phyloP scores from a whole-genome alignment of 2,797 vertebrate genomes.

The Bucorvus abyssinicus region DNA sequence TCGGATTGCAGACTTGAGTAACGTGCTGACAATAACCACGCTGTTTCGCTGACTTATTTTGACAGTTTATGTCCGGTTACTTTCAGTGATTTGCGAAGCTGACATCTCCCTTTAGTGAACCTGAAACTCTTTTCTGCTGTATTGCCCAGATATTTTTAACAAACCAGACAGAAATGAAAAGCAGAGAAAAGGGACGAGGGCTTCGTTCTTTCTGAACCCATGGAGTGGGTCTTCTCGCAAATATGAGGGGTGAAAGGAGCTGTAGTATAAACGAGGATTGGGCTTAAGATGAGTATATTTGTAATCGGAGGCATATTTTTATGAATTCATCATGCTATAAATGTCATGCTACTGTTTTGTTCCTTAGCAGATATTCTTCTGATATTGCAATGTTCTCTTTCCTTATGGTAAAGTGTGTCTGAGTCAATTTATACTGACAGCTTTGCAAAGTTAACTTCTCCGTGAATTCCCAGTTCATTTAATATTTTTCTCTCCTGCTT shows the following conservation, averaged over 20 bases:
- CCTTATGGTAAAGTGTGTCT: background rate
- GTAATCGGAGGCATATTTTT: background rate
- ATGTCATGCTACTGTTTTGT: background rate
- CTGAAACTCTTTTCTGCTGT: conserved; percentile 47
- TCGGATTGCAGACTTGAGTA: background rate
- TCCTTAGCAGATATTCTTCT: background rate
- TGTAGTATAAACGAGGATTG: background rate
- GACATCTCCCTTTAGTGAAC: conserved; percentile 58
- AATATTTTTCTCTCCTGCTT: conserved; percentile 42
- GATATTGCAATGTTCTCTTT: background rate
- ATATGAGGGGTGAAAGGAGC: background rate
- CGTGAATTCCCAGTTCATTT: conserved; percentile 57
- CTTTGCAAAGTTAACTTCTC: conserved; percentile 45
- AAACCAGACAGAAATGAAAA: background rate
- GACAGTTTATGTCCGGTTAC: conserved; percentile 45
- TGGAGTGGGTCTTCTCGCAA: background rate
- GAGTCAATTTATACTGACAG: conserved; percentile 53
- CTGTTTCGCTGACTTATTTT: conserved; percentile 23
- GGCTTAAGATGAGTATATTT: background rate
- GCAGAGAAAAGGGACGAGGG: background rate
- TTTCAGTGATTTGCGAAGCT: conserved; percentile 54
- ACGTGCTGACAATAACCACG: background rate
- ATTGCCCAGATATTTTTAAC: conserved; percentile 45
- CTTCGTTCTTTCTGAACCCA: background rate
- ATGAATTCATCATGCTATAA: background rate